These are phyloP conservation scores for Rhabdophis nuchalis DNA, from an alignment of 2,797 vertebrate species.

Conservation along the genomic window DNA sequence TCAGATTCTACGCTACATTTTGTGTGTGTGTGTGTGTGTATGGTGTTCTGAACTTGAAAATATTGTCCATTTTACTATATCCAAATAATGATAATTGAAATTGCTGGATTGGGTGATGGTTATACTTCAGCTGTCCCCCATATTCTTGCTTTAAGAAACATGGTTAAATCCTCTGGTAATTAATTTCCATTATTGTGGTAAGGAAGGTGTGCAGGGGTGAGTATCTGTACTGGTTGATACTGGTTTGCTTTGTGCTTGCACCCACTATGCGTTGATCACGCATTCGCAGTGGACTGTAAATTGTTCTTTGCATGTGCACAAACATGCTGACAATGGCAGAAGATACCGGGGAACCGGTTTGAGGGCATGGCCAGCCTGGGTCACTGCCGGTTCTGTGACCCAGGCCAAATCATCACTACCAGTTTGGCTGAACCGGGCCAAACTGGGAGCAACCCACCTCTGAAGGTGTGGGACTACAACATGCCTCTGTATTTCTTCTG, in stretches of 20 bases:
- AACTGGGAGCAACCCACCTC: too few species aligned
- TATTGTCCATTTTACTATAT: background rate
- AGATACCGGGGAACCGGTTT: too few species aligned
- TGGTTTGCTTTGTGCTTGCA: too few species aligned
- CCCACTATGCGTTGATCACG: too few species aligned
- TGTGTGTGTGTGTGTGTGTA: background rate
- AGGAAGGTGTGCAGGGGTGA: background rate
- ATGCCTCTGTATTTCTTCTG: background rate
- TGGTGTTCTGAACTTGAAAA: background rate
- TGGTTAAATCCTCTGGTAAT: background rate
- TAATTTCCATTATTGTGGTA: background rate
- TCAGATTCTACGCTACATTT: background rate
- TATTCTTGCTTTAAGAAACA: background rate
- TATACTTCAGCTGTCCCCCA: background rate
- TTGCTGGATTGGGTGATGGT: background rate
- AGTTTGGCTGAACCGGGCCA: too few species aligned
- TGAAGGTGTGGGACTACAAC: background rate
- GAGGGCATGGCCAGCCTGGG: too few species aligned
- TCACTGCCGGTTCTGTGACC: too few species aligned
- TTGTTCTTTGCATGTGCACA: too few species aligned
- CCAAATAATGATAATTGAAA: background rate
- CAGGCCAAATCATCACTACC: too few species aligned
- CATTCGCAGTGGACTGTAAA: too few species aligned
- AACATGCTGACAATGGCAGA: too few species aligned
- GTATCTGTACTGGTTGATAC: too few species aligned